Conservation (phyloP, 1,140 invertebrate species). For the Magallana angulata region DNA sequence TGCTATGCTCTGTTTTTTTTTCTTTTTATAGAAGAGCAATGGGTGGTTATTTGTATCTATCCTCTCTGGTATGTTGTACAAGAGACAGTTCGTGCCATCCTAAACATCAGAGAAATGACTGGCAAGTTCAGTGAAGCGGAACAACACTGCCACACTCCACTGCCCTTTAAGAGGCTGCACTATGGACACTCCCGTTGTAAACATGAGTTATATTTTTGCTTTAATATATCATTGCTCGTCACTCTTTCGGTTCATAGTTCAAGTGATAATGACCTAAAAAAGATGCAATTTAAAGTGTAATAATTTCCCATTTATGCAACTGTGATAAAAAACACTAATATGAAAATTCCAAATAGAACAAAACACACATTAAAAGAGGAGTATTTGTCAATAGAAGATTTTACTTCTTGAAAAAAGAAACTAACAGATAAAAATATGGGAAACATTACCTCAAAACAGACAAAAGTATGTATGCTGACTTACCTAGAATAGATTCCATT, state of each 20-base stretch:
- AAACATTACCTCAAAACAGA: too few relatives aligned
- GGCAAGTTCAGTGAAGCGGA: background rate
- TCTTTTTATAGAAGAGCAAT: too few relatives aligned
- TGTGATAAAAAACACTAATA: background rate
- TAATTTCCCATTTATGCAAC: background rate
- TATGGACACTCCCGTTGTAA: background rate
- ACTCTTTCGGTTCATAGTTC: slow-evolving; percentile 23
- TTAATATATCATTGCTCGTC: background rate
- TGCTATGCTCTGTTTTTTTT: too few relatives aligned
- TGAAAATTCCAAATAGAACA: too few relatives aligned
- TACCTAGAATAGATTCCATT: slow-evolving; percentile 44
- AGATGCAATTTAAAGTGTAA: background rate
- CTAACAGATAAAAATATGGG: too few relatives aligned
- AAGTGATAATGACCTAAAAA: slow-evolving; percentile 31
- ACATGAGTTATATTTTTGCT: background rate
- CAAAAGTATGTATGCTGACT: background rate
- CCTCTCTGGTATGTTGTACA: too few relatives aligned
- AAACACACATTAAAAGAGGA: too few relatives aligned
- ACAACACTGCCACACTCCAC: background rate
- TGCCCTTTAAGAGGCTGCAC: background rate
- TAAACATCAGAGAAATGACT: background rate
- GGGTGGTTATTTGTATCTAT: too few relatives aligned
- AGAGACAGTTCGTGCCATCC: too few relatives aligned
- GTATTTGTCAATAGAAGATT: too few relatives aligned
- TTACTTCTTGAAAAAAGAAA: too few relatives aligned